These are phyloP conservation scores for Pterocles gutturalis DNA, from an alignment of 2,113 vertebrate genomes.

Conservation along the genomic window DNA sequence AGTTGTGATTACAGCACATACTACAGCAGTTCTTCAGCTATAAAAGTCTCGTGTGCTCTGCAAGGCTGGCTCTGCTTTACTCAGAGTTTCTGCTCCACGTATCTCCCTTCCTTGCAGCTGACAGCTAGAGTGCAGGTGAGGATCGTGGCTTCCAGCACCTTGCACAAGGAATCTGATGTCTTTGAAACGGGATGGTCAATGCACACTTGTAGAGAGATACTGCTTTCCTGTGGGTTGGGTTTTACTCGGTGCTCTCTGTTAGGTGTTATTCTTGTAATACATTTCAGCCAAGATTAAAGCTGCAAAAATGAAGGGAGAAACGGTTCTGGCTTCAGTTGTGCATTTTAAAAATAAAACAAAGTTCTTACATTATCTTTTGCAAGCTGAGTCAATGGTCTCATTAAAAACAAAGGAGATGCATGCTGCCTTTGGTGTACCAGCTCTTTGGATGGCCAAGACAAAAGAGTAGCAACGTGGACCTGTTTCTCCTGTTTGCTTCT, in stretches of 20 bases:
- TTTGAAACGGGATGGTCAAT: background rate
- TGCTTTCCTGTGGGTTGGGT: background rate
- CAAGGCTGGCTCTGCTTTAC: background rate
- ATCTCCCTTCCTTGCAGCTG: background rate
- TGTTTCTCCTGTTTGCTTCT: background rate
- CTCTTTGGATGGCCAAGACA: background rate
- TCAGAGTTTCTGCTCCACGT: background rate
- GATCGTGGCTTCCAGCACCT: background rate
- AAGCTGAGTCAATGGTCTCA: background rate
- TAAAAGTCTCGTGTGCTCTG: background rate
- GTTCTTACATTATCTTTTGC: background rate
- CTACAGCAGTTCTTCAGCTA: background rate
- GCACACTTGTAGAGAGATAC: background rate
- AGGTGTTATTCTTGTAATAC: background rate
- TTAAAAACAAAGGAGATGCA: background rate
- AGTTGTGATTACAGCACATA: background rate
- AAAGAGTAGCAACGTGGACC: background rate
- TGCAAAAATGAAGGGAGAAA: background rate
- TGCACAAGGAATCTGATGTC: background rate
- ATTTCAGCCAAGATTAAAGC: constrained; percentile 22
- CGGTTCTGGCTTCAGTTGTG: background rate
- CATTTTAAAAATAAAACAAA: background rate
- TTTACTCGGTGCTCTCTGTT: background rate
- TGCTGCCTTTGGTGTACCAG: background rate
- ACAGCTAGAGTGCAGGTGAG: background rate